Percentiles rank a stretch among this genome's conserved stretches.
phyloP scores from a whole-genome alignment of 2,888 invertebrate genomes.

The Eilema depressum region DNA sequence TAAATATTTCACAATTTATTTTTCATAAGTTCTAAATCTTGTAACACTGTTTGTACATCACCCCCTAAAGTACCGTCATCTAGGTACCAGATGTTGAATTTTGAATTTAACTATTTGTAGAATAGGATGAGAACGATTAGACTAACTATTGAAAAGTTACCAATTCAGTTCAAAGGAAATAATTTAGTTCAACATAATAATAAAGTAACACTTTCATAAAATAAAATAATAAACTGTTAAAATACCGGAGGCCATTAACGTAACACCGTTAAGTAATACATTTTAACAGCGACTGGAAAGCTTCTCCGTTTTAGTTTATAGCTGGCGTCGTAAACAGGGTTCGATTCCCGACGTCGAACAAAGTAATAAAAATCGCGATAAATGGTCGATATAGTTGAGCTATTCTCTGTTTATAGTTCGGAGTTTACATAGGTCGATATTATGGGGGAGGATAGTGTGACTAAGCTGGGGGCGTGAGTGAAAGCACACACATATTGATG shows the following conservation, averaged over 20 bases:
- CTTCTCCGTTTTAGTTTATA: slow-evolving; percentile 70
- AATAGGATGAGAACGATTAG: no score
- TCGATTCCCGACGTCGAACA: slow-evolving; percentile 70
- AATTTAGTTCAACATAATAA: background rate
- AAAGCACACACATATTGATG: slow-evolving; percentile 7
- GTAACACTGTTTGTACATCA: no score
- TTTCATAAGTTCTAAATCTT: no score
- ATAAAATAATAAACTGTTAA: slow-evolving; percentile 26
- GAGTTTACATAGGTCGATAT: slow-evolving; percentile 56
- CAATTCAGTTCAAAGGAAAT: no score
- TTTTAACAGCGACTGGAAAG: slow-evolving; percentile 67
- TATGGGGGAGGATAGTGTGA: slow-evolving; percentile 13
- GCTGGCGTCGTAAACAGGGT: slow-evolving; percentile 72
- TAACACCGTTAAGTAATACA: slow-evolving; percentile 62
- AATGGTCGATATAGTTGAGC: slow-evolving; percentile 65
- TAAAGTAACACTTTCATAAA: slow-evolving; percentile 10
- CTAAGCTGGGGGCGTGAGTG: background rate
- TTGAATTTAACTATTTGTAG: no score
- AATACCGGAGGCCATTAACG: slow-evolving; percentile 51
- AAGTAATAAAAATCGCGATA: slow-evolving; percentile 71
- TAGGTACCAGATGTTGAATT: no score
- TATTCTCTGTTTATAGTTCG: slow-evolving; percentile 62
- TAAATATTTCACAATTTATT: no score
- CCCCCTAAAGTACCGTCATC: no score
- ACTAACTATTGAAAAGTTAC: no score